These are phyloP conservation scores for Myripristis murdjan DNA, from an alignment of 2,797 vertebrate species.

Conservation along the genomic window DNA sequence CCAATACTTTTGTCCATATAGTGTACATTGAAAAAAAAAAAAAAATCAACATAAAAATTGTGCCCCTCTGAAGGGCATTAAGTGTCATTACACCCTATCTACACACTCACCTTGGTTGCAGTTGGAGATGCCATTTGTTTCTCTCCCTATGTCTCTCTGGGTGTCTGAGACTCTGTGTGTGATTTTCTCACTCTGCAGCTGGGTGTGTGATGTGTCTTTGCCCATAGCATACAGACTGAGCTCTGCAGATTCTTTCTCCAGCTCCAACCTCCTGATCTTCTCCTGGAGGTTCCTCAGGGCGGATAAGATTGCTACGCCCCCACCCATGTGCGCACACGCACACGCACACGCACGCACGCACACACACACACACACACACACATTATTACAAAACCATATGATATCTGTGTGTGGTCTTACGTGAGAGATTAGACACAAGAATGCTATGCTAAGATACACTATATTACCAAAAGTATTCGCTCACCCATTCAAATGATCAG, in stretches of 20 bases:
- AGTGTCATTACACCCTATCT: neutral
- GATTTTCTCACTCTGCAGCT: conserved; percentile 21
- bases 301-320: conserved; percentile 90
- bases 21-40: too few relatives aligned
- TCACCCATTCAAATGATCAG: too few relatives aligned
- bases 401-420: neutral
- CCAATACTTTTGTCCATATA: too few relatives aligned
- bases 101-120: conserved; percentile 89
- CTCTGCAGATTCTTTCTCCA: conserved; percentile 88
- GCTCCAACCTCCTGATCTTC: conserved; percentile 92
- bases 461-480: too few relatives aligned
- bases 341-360: conserved; percentile 2
- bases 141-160: conserved; percentile 67
- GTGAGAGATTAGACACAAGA: neutral
- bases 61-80: neutral
- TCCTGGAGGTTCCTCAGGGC: conserved; percentile 96
- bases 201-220: conserved; percentile 74
- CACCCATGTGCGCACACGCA: conserved; percentile 26
- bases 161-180: conserved; percentile 23
- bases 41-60: too few relatives aligned
- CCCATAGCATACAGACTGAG: conserved; percentile 84
- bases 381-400: too few relatives aligned
- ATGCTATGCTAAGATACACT: too few relatives aligned
- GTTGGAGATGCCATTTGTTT: conserved; percentile 73
- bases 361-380: too few relatives aligned